Evolutionary conservation across 2,113 vertebrate genomes (phyloP).

Genomic region (Willisornis vidua): DNA sequence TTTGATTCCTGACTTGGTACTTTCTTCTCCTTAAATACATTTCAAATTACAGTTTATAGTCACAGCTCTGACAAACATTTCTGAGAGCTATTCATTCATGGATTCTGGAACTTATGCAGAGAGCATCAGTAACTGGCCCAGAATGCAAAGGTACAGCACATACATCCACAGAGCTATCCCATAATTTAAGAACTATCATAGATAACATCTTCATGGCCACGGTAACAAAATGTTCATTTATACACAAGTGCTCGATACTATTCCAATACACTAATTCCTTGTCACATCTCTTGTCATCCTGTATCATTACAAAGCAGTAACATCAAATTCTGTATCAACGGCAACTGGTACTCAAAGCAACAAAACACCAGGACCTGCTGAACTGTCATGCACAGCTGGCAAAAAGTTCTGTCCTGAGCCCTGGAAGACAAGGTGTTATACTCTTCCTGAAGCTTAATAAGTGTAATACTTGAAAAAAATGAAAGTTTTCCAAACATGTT

Average conservation of each 20-base stretch:
- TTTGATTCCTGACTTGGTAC: background rate
- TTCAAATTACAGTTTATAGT: background rate
- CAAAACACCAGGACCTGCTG: background rate
- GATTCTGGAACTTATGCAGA: background rate
- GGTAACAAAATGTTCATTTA: background rate
- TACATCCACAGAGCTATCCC: background rate
- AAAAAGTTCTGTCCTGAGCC: background rate
- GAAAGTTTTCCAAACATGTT: background rate
- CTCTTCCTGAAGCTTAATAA: background rate
- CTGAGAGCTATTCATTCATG: background rate
- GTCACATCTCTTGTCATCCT: background rate
- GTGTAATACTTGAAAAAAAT: background rate
- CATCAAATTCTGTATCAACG: background rate
- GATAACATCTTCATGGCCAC: background rate
- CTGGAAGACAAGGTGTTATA: background rate
- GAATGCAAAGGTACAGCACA: background rate
- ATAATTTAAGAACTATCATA: background rate
- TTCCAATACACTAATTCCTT: background rate
- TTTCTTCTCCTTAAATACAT: background rate
- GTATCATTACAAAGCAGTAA: background rate
- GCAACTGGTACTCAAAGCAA: background rate
- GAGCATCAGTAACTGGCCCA: background rate
- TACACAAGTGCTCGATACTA: background rate
- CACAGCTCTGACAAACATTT: background rate
- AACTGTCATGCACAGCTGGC: background rate